Percentiles rank a stretch among this genome's conserved stretches.
Evolutionary conservation across 2,888 invertebrate species (phyloP).

Genomic region (Griposia aprilina): DNA sequence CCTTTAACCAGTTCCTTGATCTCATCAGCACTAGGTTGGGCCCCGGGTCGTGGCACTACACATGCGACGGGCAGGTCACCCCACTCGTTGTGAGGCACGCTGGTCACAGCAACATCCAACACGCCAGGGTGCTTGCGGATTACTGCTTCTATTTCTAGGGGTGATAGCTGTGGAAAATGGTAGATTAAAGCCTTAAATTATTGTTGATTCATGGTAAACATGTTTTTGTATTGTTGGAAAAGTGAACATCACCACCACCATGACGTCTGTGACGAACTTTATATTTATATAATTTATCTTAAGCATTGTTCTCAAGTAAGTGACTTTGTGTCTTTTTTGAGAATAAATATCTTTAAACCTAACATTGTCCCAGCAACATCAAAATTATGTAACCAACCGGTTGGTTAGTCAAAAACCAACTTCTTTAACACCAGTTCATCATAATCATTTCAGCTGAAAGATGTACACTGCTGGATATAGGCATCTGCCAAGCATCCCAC

Average conservation of each 20-base stretch:
- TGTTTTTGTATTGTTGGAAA: neutral
- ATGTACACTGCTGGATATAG: too few species aligned
- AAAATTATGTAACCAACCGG: neutral
- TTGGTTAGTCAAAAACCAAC: neutral
- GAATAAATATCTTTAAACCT: too few species aligned
- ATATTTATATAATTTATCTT: too few species aligned
- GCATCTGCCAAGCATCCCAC: too few species aligned
- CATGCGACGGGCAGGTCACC: conserved; percentile 75
- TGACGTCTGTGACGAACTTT: too few species aligned
- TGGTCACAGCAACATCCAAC: conserved; percentile 73
- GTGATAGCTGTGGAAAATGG: conserved; percentile 58
- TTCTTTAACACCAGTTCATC: neutral
- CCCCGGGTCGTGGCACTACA: conserved; percentile 68
- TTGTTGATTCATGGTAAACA: too few species aligned
- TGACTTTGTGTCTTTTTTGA: too few species aligned
- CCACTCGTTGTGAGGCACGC: conserved; percentile 69
- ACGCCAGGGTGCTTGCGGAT: conserved; percentile 74
- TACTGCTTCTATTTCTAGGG: conserved; percentile 69
- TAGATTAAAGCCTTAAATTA: too few species aligned
- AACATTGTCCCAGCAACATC: neutral
- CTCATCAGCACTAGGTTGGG: conserved; percentile 66
- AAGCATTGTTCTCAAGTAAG: too few species aligned
- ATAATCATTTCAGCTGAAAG: too few species aligned
- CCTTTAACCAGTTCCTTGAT: conserved; percentile 75
- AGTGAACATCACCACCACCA: too few species aligned